Base-by-base conservation (phyloP, 2,113 vertebrate species). In the Channa argus region DNA sequence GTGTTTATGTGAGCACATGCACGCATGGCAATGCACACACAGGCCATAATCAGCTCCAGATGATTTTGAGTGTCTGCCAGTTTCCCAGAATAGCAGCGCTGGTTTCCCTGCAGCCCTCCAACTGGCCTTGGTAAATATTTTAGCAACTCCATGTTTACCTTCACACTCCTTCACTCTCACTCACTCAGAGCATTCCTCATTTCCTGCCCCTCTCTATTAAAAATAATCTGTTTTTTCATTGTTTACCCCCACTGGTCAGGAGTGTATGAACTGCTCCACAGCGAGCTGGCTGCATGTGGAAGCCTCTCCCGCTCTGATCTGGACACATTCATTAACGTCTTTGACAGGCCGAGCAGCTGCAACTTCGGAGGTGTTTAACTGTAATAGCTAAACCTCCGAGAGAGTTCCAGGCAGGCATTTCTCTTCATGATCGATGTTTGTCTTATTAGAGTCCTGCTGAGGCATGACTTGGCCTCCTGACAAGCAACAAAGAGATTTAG, bases 11-110 rank as follows among this genome's bases (percentile, higher is more conserved):
- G 80, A 44, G 2, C 59, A 43, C 62, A 44, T 44, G 77, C 53
- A 59, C 58, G 13, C 33, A 15, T 36, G 24, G 24, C 24, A 24
- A 1, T 88, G 83, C 83, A 77, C 76, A 13, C 63, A 51, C 71
- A 41, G 86, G 71, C 88, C 90, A 87, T 95, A 94, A 95, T 93
- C 91, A 92, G 90, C 87, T 91, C 89, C 93, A 94, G 93, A 94
- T 94, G 92, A 93, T 91, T 93, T 89, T 89, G 88, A 89, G 80
- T 64, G 78, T 71, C 80, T 92, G 91, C 92, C 93, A 93, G 89
- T 69, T 88, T 89, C 93, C 86, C 87, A 94, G 92, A 95, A 94
- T 94, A 94, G 94, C 79, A 79, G 63, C 38, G 50, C 74, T 89
- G 92, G 87, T 89, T 89, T 90, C 83, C 88, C 83, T 79, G 80